Conservation (phyloP, 2,797 vertebrate genomes). For the Spinus olivaceus region DNA sequence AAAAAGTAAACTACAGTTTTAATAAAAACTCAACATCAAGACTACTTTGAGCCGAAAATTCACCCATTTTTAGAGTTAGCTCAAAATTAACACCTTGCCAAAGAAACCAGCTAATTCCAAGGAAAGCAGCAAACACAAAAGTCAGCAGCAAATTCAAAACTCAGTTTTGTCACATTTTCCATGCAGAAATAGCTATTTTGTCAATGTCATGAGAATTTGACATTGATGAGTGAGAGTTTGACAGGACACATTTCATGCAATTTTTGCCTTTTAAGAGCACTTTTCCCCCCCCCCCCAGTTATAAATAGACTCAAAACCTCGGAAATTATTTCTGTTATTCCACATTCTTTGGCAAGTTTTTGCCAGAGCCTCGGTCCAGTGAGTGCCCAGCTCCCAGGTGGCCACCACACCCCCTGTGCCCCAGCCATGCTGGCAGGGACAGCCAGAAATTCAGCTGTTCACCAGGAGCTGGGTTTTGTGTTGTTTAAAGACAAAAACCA, state of each 20-base stretch:
- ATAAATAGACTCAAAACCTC: constrained; percentile 38
- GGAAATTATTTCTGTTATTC: neutral
- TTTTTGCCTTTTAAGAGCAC: constrained; percentile 27
- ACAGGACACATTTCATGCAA: constrained; percentile 38
- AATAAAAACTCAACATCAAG: neutral
- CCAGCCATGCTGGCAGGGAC: neutral
- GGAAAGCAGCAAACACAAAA: neutral
- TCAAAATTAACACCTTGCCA: constrained; percentile 11
- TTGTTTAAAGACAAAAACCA: neutral
- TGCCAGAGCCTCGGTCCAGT: neutral
- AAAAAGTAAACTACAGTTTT: neutral
- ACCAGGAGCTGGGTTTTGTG: fast-evolving
- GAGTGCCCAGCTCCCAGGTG: neutral
- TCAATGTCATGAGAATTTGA: constrained; percentile 43
- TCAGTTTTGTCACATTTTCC: constrained; percentile 30
- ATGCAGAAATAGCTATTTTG: constrained; percentile 39
- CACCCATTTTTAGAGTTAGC: neutral
- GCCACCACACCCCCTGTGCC: fast-evolving
- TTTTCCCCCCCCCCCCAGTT: neutral
- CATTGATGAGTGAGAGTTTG: constrained; percentile 48
- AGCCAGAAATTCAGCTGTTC: neutral
- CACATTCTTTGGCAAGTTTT: neutral
- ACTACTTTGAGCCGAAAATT: neutral
- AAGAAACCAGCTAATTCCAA: neutral
- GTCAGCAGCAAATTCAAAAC: neutral